Evolutionary conservation across 1,140 invertebrate species (phyloP).

Genomic region (Pogonomyrmex barbatus): DNA sequence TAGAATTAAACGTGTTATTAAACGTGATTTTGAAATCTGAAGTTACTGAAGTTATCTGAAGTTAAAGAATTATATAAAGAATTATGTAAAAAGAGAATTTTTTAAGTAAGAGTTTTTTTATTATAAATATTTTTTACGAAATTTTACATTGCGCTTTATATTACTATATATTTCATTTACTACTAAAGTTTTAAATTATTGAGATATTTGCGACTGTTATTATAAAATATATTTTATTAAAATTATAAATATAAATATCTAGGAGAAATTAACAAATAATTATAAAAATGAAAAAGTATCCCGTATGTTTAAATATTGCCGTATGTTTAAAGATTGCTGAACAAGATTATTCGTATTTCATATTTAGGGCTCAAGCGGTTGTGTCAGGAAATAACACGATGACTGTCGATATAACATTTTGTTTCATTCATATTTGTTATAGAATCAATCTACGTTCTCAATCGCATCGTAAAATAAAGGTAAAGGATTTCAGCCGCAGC

Average conservation of each 20-base stretch:
- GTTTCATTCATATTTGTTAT: slow-evolving; percentile 48
- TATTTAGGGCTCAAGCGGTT: too few species aligned
- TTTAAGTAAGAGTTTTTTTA: neutral
- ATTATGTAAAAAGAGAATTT: neutral
- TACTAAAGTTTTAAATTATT: neutral
- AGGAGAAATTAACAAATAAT: neutral
- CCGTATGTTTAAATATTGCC: too few species aligned
- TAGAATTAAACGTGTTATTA: neutral
- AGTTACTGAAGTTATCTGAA: too few species aligned
- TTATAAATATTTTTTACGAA: neutral
- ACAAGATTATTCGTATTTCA: neutral
- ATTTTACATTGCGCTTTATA: neutral
- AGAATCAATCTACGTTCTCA: slow-evolving; percentile 37
- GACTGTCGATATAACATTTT: slow-evolving; percentile 22
- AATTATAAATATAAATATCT: neutral
- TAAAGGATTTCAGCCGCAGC: slow-evolving; percentile 42
- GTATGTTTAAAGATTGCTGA: slow-evolving; percentile 3
- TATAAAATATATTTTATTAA: neutral
- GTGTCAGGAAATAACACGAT: slow-evolving; percentile 15
- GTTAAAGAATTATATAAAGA: neutral
- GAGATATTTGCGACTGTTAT: neutral
- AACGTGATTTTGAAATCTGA: neutral
- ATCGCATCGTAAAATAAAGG: slow-evolving; percentile 43
- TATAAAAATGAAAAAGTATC: neutral
- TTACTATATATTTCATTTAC: neutral